Evolutionary conservation across 2,888 invertebrate genomes (phyloP).

Genomic region (Hypselothyrea guttata): DNA sequence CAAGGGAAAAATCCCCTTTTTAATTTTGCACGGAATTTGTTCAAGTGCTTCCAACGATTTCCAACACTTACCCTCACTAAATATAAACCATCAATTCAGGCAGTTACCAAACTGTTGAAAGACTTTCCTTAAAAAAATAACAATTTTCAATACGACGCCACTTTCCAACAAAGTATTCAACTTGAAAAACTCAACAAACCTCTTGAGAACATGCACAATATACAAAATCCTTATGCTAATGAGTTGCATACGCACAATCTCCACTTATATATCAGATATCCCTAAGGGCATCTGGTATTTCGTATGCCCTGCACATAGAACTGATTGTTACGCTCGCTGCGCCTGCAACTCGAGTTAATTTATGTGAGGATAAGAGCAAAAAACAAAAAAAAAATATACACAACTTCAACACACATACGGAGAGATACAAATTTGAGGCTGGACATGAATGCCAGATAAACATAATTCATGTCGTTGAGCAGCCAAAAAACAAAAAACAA

Average conservation of each 20-base stretch:
- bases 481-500: slow-evolving; percentile 10
- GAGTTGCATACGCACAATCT: slow-evolving; percentile 9
- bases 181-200: slow-evolving; percentile 31
- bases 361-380: slow-evolving; percentile 39
- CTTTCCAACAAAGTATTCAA: slow-evolving; percentile 25
- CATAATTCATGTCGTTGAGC: slow-evolving; percentile 51
- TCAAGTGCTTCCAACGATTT: no score
- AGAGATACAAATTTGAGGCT: no score
- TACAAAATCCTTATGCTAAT: slow-evolving; percentile 43
- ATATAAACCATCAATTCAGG: no score
- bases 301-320: slow-evolving; percentile 43
- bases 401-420: neutral
- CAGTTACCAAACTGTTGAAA: no score
- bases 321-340: slow-evolving; percentile 40
- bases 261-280: slow-evolving; percentile 9
- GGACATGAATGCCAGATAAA: slow-evolving; percentile 62
- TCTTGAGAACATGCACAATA: slow-evolving; percentile 31
- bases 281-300: slow-evolving; percentile 6
- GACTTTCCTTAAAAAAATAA: no score
- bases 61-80: no score
- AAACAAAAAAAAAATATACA: neutral
- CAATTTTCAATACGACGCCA: neutral
- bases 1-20: slow-evolving; percentile 10
- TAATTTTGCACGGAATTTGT: slow-evolving; percentile 3
- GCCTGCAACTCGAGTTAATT: slow-evolving; percentile 50